Evolutionary conservation across 1,140 invertebrate genomes (phyloP).

Genomic region (Helicorthomorpha holstii): DNA sequence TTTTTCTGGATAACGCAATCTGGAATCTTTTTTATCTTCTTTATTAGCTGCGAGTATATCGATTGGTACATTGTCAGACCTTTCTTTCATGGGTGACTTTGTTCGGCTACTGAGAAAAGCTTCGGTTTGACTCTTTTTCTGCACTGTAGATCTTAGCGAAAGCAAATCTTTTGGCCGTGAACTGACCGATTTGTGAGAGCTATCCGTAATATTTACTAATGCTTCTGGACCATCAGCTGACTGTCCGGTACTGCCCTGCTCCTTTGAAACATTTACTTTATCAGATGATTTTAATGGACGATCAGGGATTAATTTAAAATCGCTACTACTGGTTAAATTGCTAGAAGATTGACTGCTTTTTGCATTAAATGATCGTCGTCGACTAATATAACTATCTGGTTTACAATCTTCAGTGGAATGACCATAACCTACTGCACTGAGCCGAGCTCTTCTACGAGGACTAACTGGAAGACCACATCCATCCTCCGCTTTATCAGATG

Average conservation of each 20-base stretch:
- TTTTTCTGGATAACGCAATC: too few species aligned
- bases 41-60: too few species aligned
- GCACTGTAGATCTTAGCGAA: too few species aligned
- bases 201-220: too few species aligned
- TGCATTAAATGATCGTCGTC: not conserved
- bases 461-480: constrained; percentile 4
- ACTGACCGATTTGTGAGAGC: too few species aligned
- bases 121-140: not conserved
- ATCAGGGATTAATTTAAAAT: too few species aligned
- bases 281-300: too few species aligned
- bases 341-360: too few species aligned
- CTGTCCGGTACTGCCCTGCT: too few species aligned
- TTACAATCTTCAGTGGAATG: not conserved
- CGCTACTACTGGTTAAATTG: not conserved
- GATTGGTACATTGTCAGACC: not conserved
- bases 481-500: constrained; percentile 8
- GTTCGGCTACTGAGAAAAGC: not conserved
- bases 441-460: constrained; percentile 9
- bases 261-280: too few species aligned
- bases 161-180: not conserved
- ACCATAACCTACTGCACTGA: not conserved
- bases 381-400: not conserved
- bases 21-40: too few species aligned
- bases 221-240: too few species aligned
- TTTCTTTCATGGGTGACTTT: not conserved